Percentiles rank a stretch among this genome's conserved stretches.
These are phyloP conservation scores for Ennomos erosarius DNA, from an alignment of 2,888 invertebrate species.

Conservation along the genomic window DNA sequence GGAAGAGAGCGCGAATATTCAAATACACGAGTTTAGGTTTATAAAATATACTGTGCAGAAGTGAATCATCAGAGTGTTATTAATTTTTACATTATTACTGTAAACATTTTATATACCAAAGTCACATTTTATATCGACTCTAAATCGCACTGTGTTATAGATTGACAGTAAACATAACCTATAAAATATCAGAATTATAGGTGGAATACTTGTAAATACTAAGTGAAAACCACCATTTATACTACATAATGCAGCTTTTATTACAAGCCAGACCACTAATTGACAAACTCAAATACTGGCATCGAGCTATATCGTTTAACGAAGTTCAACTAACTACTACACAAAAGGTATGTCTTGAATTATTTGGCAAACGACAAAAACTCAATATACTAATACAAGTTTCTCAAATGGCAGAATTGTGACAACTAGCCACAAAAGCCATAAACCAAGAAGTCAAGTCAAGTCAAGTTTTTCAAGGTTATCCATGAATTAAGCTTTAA, in stretches of 20 bases:
- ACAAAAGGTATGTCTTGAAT: slow-evolving; percentile 88
- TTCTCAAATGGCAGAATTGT: too few species aligned
- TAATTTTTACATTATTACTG: not conserved
- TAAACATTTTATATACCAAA: not conserved
- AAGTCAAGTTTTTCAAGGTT: too few species aligned
- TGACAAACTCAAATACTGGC: slow-evolving; percentile 83
- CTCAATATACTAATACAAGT: too few species aligned
- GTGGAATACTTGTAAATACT: slow-evolving; percentile 46
- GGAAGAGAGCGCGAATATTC: slow-evolving; percentile 26
- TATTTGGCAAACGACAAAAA: too few species aligned
- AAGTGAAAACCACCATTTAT: slow-evolving; percentile 24
- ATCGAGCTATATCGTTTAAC: slow-evolving; percentile 72
- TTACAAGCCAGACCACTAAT: slow-evolving; percentile 84
- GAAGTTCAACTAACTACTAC: slow-evolving; percentile 87
- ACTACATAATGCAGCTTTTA: slow-evolving; percentile 73
- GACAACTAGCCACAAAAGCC: too few species aligned
- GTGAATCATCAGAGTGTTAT: not conserved
- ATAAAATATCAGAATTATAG: slow-evolving; percentile 15
- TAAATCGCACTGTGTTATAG: slow-evolving; percentile 3
- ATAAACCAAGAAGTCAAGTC: too few species aligned
- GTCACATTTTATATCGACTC: not conserved
- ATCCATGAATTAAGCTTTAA: too few species aligned
- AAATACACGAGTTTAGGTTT: slow-evolving; percentile 4
- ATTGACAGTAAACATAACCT: slow-evolving; percentile 41
- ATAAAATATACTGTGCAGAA: slow-evolving; percentile 1